Evolutionary conservation across 2,797 vertebrate genomes (phyloP), one percentile per base, ranked within the genome.

Genomic region (Megalops cyprinoides): DNA sequence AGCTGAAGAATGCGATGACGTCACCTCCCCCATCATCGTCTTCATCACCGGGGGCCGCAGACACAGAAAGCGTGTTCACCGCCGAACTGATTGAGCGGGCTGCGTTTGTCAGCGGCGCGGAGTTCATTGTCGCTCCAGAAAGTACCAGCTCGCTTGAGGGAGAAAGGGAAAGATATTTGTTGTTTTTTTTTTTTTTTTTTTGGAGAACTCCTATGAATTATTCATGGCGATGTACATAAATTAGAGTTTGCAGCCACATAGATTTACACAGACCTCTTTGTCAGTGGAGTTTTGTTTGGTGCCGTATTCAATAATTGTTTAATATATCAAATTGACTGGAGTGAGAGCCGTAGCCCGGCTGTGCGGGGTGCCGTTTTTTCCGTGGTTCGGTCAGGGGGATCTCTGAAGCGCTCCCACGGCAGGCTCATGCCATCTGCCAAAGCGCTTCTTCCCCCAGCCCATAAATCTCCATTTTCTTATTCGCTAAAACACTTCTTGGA

Each of bases 281-380:
- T 92, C 90, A 89, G 85, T 86, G 88, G n/a, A 89, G 87, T 92
- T 94, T 93, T 93, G 92, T 93, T 94, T 91, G 90, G 89, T 92
- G 91, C 91, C 91, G 92, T 90, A 92, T 92, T 93, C 90, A 90
- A 92, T 95, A 93, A 93, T 94, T 92, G 90, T 93, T 93, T 93
- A 93, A 93, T 93, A 91, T 89, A 92, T 93, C 91, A 93, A 89
- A 92, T 91, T 92, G 92, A 92, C 91, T 92, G 86, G 88, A 90
- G 89, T 84, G 55, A 81, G 86, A 86, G 87, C 78, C 23, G 2
- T 25, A 78, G 75, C 78, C 65, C 15, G 7, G 83, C 15, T 46
- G 37, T 71, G 23, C 84, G 84, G 81, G 58, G 71, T 8, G 65
- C 65, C 82, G 85, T 28, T 58, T 78, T 46, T 87, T 89, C 80